Conservation (phyloP, 2,888 invertebrate genomes). For the Argyra leucocephala region DNA sequence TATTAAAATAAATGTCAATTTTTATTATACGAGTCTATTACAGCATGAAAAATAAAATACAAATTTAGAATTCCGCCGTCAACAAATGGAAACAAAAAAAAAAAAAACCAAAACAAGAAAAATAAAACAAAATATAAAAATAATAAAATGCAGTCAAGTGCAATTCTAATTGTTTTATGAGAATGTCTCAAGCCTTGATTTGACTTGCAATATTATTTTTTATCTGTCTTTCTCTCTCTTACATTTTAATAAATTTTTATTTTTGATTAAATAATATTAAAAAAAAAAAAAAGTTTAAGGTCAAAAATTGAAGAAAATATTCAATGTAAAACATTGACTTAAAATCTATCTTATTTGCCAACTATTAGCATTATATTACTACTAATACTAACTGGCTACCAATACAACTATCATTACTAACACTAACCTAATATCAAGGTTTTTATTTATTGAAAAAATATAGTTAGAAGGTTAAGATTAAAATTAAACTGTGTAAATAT, state of each 20-base stretch:
- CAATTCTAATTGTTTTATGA: conserved; percentile 2
- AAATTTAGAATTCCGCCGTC: too few species aligned
- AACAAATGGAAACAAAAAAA: too few species aligned
- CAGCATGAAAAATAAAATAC: too few species aligned
- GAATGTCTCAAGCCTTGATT: background rate
- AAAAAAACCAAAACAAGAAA: too few species aligned
- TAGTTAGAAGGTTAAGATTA: conserved; percentile 4
- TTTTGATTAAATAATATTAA: background rate
- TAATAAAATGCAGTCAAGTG: conserved; percentile 1
- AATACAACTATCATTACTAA: background rate
- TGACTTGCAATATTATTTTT: background rate
- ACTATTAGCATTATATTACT: background rate
- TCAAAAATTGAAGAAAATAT: conserved; percentile 3
- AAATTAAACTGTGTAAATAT: conserved; percentile 4
- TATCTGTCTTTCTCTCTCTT: background rate
- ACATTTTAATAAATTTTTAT: background rate
- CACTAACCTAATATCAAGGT: too few species aligned
- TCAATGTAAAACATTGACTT: conserved; percentile 4
- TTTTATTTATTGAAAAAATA: background rate
- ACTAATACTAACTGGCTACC: background rate
- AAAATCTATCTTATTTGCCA: background rate
- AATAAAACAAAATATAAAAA: background rate
- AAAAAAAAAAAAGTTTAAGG: conserved; percentile 2
- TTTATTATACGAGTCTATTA: too few species aligned
- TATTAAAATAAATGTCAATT: too few species aligned